These are phyloP conservation scores for Brachyrhaphis roseni DNA, from an alignment of 2,797 vertebrate species.

Conservation along the genomic window DNA sequence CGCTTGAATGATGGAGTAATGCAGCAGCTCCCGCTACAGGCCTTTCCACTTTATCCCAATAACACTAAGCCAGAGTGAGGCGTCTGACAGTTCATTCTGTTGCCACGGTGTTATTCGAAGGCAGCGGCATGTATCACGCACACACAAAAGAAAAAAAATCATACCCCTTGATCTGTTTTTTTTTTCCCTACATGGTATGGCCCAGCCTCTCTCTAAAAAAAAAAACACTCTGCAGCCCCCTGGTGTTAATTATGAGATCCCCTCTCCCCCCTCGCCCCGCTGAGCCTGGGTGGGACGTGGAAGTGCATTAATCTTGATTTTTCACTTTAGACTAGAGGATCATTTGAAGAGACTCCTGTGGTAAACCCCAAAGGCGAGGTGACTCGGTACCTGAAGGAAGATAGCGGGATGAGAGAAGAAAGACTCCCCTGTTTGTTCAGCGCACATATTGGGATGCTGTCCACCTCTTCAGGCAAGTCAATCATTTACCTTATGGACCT, in stretches of 20 bases:
- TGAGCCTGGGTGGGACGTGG: conserved; percentile 63
- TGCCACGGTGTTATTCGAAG: conserved; percentile 42
- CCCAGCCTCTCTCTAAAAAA: conserved; percentile 56
- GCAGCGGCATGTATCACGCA: conserved; percentile 47
- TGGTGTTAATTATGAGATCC: conserved; percentile 81
- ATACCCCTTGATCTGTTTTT: conserved; percentile 53
- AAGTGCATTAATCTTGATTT: conserved; percentile 85
- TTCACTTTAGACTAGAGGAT: conserved; percentile 77
- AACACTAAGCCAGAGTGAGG: conserved; percentile 52
- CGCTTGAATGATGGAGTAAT: conserved; percentile 44
- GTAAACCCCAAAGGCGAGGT: conserved; percentile 75
- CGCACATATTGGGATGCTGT: conserved; percentile 43
- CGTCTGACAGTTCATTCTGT: conserved; percentile 56
- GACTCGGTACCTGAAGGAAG: conserved; percentile 57
- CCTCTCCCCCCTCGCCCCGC: conserved; percentile 49
- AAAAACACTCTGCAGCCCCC: conserved; percentile 65
- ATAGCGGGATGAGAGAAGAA: conserved; percentile 35
- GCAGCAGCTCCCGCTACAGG: conserved; percentile 42
- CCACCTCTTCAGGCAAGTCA: conserved; percentile 49
- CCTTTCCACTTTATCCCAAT: conserved; percentile 54
- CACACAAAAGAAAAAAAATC: conserved; percentile 35
- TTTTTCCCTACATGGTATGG: conserved; percentile 43
- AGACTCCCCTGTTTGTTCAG: conserved; percentile 50
- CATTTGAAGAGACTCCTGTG: conserved; percentile 79
- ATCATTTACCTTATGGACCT: conserved; percentile 49